Percentiles rank a stretch among this genome's conserved stretches.
phyloP scores from a whole-genome alignment of 2,113 vertebrate genomes.

The Lepus americanus region DNA sequence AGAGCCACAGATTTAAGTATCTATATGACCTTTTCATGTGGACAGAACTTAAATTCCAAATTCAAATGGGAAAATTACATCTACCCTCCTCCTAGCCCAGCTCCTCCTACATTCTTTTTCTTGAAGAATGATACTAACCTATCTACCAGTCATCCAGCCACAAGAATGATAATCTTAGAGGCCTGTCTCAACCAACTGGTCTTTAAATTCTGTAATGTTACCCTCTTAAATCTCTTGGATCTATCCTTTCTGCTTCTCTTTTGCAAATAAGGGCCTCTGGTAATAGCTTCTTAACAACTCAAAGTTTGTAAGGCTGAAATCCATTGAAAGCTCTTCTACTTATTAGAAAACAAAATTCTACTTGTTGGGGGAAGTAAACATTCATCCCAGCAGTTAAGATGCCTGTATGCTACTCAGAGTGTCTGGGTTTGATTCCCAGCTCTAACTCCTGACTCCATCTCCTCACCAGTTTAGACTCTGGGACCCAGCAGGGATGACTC shows the following conservation, averaged over 20 bases:
- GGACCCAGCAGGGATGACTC: no score
- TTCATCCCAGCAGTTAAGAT: no score
- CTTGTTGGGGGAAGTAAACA: not conserved
- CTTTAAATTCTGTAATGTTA: not conserved
- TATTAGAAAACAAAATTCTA: conserved; percentile 30
- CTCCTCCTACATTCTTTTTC: not conserved
- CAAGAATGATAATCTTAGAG: not conserved
- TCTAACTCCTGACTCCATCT: no score
- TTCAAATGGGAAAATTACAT: not conserved
- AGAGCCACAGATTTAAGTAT: not conserved
- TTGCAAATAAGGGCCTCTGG: not conserved
- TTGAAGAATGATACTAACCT: not conserved
- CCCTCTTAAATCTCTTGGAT: not conserved
- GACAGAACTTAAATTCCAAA: conserved; percentile 31
- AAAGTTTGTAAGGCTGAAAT: conserved; percentile 54
- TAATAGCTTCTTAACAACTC: not conserved
- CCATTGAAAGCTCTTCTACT: conserved; percentile 31
- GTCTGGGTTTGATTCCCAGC: no score
- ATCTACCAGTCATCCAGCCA: not conserved
- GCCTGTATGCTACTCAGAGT: no score
- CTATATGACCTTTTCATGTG: not conserved
- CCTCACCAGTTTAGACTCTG: no score
- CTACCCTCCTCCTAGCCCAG: not conserved
- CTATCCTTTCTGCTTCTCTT: not conserved
- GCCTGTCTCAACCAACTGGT: not conserved